Evolutionary conservation across 2,888 invertebrate genomes (phyloP).

Genomic region (Cryptosula pallasiana): DNA sequence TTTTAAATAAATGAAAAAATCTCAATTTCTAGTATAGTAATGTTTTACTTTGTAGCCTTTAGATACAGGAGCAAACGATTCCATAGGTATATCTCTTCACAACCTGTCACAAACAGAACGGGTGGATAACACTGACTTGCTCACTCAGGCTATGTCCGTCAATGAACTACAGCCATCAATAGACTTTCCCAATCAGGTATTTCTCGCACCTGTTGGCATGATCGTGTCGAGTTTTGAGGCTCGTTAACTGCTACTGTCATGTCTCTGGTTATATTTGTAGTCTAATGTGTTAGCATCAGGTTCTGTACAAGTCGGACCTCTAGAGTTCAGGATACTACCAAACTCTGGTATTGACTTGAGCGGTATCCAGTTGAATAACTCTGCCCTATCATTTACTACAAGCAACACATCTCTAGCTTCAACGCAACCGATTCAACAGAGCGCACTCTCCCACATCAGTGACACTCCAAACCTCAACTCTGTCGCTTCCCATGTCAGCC

Average conservation of each 20-base stretch:
- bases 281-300: no score
- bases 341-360: background rate
- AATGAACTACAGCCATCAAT: constrained; percentile 44
- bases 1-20: no score
- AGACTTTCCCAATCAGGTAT: background rate
- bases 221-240: no score
- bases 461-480: constrained; percentile 10
- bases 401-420: background rate
- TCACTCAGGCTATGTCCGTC: constrained; percentile 54
- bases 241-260: no score
- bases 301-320: background rate
- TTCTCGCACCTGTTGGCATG: no score
- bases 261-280: background rate
- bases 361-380: background rate
- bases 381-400: background rate
- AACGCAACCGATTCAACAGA: background rate
- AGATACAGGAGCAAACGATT: background rate
- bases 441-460: background rate
- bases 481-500: background rate
- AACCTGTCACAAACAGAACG: constrained; percentile 21
- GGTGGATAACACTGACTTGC: constrained; percentile 40
- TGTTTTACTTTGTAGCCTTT: background rate
- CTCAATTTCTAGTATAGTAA: no score
- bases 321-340: constrained; percentile 3
- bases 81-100: background rate